Base-by-base conservation (phyloP, 53 echinoderm and acorn worm species). In the Hippasteria phrygiana region DNA sequence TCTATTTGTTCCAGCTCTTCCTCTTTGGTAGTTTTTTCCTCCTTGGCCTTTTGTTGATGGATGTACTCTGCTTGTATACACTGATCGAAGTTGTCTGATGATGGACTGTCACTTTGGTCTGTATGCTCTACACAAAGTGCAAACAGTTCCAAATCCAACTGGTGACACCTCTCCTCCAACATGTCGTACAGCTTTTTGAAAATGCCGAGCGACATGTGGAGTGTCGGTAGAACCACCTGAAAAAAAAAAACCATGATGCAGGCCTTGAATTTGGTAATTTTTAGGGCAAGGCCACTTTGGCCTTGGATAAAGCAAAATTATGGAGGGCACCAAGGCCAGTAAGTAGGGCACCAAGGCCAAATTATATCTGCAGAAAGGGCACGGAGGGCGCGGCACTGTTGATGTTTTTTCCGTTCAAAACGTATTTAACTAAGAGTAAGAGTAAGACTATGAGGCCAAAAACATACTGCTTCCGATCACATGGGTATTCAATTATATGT, bases 141-240 rank as follows among this genome's bases (percentile, higher is more conserved):
- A 33, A 79, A 79, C 0, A 79, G 51, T 5, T 38, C 14, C 40
- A 79, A 37, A 39, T 79, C 79, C 0, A 62, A 4, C 62, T 26
- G 6, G 24, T 79, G 79, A 59, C 79, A 79, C 3, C 62, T 35
- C 41, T 18, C 62, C 62, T 79, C 79, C 59, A 59, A 39, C 79
- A 79, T 79, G 79, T 79, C n/a, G 27, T 62, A 79, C 6, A 79
- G 62, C 79, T 79, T 79, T 13, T 79, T 79, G 40, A 59, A 79
- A 16, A 79, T 79, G 59, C 79, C 78, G 1, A 78, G 78, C n/a
- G 79, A 79, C 79, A 79, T 79, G 62, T 79, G 79, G 59, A 79
- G 79, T 39, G 59, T 59, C 28, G 79, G 79, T 9, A 79, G 79
- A 2, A 79, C 62, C 51, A 79, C 79, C 79, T 79, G 62, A 45